Percentiles rank a stretch among this genome's conserved stretches.
Evolutionary conservation across 2,797 vertebrate genomes (phyloP).

Genomic region (Fundulus diaphanus): DNA sequence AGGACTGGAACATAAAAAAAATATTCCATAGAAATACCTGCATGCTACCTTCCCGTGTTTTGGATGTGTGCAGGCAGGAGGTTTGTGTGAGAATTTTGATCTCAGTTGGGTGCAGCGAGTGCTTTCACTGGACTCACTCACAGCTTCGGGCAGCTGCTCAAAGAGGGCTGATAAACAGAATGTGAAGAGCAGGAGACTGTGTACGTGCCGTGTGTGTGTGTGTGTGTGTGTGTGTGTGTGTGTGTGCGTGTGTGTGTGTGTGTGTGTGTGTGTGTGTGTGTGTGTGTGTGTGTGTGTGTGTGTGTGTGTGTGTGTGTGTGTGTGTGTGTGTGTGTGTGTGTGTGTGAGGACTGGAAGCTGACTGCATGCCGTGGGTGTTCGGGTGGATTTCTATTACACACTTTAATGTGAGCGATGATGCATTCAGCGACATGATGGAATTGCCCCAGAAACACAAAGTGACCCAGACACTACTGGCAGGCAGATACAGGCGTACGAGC

Average conservation of each 20-base stretch:
- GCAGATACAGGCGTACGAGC: conserved; percentile 35
- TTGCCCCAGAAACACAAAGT: conserved; percentile 53
- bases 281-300: neutral
- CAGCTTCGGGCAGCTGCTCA: conserved; percentile 41
- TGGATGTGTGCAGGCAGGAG: conserved; percentile 28
- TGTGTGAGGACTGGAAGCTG: neutral
- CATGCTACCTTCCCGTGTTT: conserved; percentile 4
- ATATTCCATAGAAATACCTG: conserved; percentile 5
- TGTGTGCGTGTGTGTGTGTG: neutral
- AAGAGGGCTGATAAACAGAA: conserved; percentile 37
- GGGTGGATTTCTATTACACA: conserved; percentile 12
- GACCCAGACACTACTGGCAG: conserved; percentile 61
- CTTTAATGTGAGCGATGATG: conserved; percentile 33
- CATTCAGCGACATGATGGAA: conserved; percentile 49
- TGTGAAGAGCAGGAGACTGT: conserved; percentile 3
- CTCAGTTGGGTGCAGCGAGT: conserved; percentile 46
- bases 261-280: neutral
- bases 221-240: neutral
- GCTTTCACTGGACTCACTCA: conserved; percentile 44
- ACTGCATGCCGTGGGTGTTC: neutral
- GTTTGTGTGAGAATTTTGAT: conserved; percentile 49
- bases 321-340: neutral
- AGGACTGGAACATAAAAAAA: conserved; percentile 8
- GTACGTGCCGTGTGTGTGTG: neutral
- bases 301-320: neutral